Conservation (phyloP, 2,888 invertebrate species). For the Philopedon plagiatum region DNA sequence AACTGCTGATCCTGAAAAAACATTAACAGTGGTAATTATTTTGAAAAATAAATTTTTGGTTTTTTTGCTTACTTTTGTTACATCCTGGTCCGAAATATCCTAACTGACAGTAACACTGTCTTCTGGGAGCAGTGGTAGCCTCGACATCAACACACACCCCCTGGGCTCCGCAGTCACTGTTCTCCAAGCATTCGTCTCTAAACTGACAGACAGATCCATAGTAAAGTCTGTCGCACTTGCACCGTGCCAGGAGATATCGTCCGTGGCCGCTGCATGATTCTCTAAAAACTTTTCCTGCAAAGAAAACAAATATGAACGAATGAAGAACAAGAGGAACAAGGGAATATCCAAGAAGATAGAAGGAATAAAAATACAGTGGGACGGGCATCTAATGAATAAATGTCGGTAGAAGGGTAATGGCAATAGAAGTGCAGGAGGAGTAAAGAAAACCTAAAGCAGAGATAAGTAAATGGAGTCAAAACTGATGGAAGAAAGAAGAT, state of each 20-base stretch:
- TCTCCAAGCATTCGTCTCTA: constrained; percentile 87
- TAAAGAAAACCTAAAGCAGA: too few relatives aligned
- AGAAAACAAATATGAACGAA: too few relatives aligned
- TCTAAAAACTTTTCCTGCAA: constrained; percentile 80
- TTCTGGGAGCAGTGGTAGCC: constrained; percentile 85
- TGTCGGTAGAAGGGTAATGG: too few relatives aligned
- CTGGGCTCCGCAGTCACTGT: constrained; percentile 88
- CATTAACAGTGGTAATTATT: neutral
- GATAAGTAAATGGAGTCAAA: too few relatives aligned
- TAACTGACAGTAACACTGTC: constrained; percentile 90
- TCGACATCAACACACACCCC: constrained; percentile 89
- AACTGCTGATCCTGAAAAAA: constrained; percentile 79
- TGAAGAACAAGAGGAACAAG: too few relatives aligned
- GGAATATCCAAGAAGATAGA: too few relatives aligned
- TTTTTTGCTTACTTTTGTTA: constrained; percentile 80
- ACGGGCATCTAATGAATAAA: too few relatives aligned
- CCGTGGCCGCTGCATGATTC: constrained; percentile 92
- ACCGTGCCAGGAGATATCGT: constrained; percentile 81
- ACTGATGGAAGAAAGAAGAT: too few relatives aligned
- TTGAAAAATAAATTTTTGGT: neutral
- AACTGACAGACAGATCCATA: constrained; percentile 90
- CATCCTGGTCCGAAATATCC: constrained; percentile 92
- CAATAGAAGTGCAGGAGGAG: too few relatives aligned
- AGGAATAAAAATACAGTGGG: too few relatives aligned
- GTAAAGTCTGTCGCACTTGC: constrained; percentile 86